Evolutionary conservation across 1,140 invertebrate genomes (phyloP).

Genomic region (Neotoxoptera formosana): DNA sequence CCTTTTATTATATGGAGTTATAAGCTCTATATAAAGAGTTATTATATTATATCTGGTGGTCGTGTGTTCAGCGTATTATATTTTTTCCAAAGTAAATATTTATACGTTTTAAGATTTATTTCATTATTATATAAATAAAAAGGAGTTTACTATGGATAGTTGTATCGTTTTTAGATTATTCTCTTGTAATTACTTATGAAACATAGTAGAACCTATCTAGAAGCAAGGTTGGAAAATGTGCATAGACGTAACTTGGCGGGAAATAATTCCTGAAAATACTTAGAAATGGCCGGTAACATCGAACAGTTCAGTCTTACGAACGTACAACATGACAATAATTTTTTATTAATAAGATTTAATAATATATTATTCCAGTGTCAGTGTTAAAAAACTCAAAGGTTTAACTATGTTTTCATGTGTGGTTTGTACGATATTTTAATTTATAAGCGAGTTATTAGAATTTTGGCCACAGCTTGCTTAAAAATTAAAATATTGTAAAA

Average conservation of each 20-base stretch:
- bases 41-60: neutral
- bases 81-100: neutral
- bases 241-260: neutral
- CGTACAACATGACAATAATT: too few relatives aligned
- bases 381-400: too few relatives aligned
- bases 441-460: too few relatives aligned
- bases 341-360: too few relatives aligned
- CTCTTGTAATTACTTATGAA: neutral
- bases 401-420: too few relatives aligned
- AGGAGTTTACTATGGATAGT: neutral
- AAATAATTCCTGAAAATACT: neutral
- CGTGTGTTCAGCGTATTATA: too few relatives aligned
- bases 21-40: slow-evolving; percentile 22
- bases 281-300: neutral
- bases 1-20: neutral
- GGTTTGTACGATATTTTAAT: too few relatives aligned
- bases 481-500: too few relatives aligned
- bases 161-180: neutral
- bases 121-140: neutral
- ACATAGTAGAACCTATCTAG: neutral
- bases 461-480: too few relatives aligned
- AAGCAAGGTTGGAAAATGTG: neutral
- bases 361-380: too few relatives aligned
- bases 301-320: neutral
- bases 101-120: neutral